Conservation (phyloP, 1,140 invertebrate species). For the Tetramorium alpestre region DNA sequence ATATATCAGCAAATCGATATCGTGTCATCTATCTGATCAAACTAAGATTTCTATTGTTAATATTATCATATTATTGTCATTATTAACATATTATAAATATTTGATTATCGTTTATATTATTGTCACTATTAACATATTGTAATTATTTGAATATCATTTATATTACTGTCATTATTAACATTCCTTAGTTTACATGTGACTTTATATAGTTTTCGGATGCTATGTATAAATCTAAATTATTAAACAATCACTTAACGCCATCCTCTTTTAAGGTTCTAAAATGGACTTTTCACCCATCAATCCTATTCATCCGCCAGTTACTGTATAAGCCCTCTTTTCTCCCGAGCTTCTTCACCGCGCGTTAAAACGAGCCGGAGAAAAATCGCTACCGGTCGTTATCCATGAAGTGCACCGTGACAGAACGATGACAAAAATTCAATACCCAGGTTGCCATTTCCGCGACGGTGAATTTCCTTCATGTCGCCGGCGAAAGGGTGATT, state of each 20-base stretch:
- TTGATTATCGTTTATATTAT: too few relatives aligned
- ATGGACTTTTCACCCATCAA: conserved; percentile 27
- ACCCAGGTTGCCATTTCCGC: not conserved
- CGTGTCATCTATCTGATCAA: not conserved
- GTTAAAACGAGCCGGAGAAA: conserved; percentile 38
- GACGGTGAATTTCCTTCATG: conserved; percentile 34
- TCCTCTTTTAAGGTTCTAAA: not conserved
- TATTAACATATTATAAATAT: too few relatives aligned
- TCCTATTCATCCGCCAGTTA: not conserved
- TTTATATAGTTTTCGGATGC: not conserved
- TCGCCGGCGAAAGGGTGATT: conserved; percentile 29
- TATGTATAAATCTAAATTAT: not conserved
- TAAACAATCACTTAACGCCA: conserved; percentile 17
- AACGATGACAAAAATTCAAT: conserved; percentile 47
- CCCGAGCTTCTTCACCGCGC: not conserved
- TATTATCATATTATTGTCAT: not conserved
- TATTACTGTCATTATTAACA: not conserved
- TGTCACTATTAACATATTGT: too few relatives aligned
- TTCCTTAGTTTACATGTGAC: not conserved
- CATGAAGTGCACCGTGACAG: not conserved
- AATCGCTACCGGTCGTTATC: conserved; percentile 41
- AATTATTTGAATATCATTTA: too few relatives aligned
- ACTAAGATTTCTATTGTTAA: not conserved
- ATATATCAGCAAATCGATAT: not conserved
- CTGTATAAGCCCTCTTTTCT: conserved; percentile 3